Evolutionary conservation across 2,888 invertebrate genomes (phyloP).

Genomic region (Nyleta sp.): DNA sequence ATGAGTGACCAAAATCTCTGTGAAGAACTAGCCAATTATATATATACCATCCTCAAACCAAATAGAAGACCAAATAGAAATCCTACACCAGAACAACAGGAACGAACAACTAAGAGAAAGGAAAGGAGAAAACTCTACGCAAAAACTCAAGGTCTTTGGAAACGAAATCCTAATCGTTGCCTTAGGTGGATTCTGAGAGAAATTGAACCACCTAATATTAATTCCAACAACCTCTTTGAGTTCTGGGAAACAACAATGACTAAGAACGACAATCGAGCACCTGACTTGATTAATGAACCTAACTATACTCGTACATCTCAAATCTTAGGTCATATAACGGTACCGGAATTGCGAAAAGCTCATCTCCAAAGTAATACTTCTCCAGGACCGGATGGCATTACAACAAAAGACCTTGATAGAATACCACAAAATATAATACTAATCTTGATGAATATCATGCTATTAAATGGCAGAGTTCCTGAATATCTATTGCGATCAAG

Average conservation of each 20-base stretch:
- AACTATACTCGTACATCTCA: too few relatives aligned
- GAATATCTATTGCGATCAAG: slow-evolving; percentile 71
- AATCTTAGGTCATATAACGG: background rate
- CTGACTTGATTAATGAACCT: background rate
- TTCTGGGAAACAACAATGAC: slow-evolving; percentile 1
- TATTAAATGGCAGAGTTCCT: slow-evolving; percentile 14
- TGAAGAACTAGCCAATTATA: too few relatives aligned
- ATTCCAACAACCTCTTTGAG: background rate
- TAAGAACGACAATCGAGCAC: background rate
- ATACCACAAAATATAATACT: background rate
- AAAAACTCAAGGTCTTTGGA: slow-evolving; percentile 17
- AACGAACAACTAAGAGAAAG: background rate
- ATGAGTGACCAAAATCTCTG: too few relatives aligned
- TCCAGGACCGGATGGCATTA: background rate
- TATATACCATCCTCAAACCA: background rate
- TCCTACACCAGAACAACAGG: background rate
- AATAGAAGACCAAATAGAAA: background rate
- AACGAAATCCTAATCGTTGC: slow-evolving; percentile 11
- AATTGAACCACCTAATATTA: background rate
- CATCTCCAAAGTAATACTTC: too few relatives aligned
- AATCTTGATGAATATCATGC: slow-evolving; percentile 24
- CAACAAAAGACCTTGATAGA: background rate
- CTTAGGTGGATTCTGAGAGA: slow-evolving; percentile 5
- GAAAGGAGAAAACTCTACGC: slow-evolving; percentile 30
- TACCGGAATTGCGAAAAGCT: background rate